Evolutionary conservation across 1,140 invertebrate genomes (phyloP), one percentile per base, ranked within the genome.

Genomic region (Liolophura sinensis): DNA sequence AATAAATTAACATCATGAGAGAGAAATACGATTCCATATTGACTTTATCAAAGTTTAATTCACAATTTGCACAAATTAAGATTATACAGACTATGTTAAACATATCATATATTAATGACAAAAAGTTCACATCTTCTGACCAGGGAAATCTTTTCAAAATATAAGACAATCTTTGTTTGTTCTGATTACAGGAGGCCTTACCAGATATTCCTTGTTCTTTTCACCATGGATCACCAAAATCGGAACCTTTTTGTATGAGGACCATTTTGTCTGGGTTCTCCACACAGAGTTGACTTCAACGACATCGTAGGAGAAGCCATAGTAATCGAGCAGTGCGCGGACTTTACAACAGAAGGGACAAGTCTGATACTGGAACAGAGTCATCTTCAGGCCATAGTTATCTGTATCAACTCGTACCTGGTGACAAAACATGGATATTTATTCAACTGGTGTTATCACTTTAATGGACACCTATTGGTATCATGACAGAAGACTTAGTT

Each of bases 291-390:
- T 93, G 0, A 99, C 97, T 88, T 99, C 97, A 18, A 99, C 91
- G 18, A 99, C 88, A 78, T 98, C 91, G 85, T 99, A 99, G 0
- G 93, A 93, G 60, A 99, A 88, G 6, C 96, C 96, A 85, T 93
- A 91, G 77, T 92, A 96, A 85, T 99, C 96, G 5, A 99, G 85
- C 82, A 95, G 94, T 20, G 94, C 91, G 68, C 97, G 88, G 0
- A 98, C 83, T 88, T 99, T 99, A 78, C 96, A 99, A 84, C 97
- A 99, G 85, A 99, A 99, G 46, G 97, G 97, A 84, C 97, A 99
- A 4, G 94, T 97, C 77, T 97, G 92, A 83, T 96, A 99, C 87
- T 99, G 97, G 81, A 92, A 99, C 25, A 99, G 85, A 0, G 92
- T 92, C 20, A 99, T 82, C 73, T 96, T 91, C 56, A 98, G 85